Evolutionary conservation across 2,113 vertebrate genomes (phyloP), one percentile per base, ranked within the genome.

Genomic region (Perognathus longimembris): DNA sequence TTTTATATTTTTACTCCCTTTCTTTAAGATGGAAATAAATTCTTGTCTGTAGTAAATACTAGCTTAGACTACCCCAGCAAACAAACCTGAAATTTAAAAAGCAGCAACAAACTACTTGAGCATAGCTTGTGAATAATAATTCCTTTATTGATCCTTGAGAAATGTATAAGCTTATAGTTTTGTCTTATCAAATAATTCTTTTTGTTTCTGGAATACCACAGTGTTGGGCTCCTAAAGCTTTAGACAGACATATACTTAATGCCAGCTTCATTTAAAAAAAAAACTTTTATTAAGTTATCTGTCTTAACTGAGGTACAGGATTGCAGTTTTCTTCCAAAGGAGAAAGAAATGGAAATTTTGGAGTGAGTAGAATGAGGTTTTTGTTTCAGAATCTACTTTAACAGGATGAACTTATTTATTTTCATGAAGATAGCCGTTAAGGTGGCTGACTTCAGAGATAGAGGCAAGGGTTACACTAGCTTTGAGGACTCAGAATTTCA

Each of bases 331-430:
- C 45, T 89, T 92, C 75, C 83, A 86, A 86, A 91, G 74, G 50
- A 95, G 66, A 88, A 83, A 66, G 45, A 97, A 80, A 81, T 93
- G 91, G 95, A 95, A 95, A 95, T 64, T 97, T 97, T 92, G 78
- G 26, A 90, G 63, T 67, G 69, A n/a, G 64, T 71, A 50, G 67
- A 70, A 76, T 26, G 15, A 54, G 9, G 69, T 40, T 78, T 59
- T 26, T 90, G n/a, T 89, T 91, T 80, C 74, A 69, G 32, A 84
- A 64, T 69, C 64, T 54, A 10, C n/a, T 95, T 89, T 85, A 34
- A 90, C 84, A 94, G 71, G 64, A 90, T 59, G 12, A 21, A 85
- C 26, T 94, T 80, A 64, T 93, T 95, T 45, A 15, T 91, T 95
- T 90, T 84, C 61, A 42, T 84, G 92, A 54, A 54, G 15, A 54